Conservation (phyloP, 64 coral and sea anemone species). For the Stichodactyla helianthus region DNA sequence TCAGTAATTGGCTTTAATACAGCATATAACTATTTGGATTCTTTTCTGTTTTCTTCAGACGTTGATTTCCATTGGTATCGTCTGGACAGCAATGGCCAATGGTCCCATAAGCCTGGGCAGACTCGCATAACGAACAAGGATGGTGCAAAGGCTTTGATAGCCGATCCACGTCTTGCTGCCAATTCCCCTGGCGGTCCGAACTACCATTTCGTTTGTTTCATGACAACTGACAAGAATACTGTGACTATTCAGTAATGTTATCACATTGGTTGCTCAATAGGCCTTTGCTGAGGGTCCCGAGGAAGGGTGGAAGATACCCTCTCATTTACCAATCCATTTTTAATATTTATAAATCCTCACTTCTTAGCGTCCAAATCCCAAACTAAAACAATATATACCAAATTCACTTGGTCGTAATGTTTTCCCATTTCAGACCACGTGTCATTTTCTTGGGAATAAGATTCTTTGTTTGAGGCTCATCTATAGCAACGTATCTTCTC, state of each 20-base stretch:
- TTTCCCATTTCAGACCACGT: neutral
- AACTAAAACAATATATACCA: no score
- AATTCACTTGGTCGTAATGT: neutral
- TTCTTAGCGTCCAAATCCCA: no score
- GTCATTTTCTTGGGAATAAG: no score
- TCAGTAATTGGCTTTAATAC: neutral
- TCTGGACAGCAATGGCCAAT: slow-evolving; percentile 13
- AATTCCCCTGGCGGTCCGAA: slow-evolving; percentile 1
- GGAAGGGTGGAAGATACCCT: no score
- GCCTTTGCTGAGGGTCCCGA: no score
- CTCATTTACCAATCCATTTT: no score
- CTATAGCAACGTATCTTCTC: no score
- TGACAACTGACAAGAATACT: slow-evolving; percentile 10
- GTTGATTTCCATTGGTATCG: slow-evolving; percentile 39
- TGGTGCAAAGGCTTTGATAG: neutral
- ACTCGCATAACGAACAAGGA: neutral
- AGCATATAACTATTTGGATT: neutral
- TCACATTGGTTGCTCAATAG: no score
- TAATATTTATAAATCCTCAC: no score
- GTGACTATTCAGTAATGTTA: neutral
- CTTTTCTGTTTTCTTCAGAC: neutral
- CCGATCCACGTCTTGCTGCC: slow-evolving; percentile 28
- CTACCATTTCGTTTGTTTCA: slow-evolving; percentile 31
- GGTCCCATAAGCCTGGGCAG: slow-evolving; percentile 39
- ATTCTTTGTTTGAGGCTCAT: no score